Evolutionary conservation across 2,113 vertebrate genomes (phyloP).

Genomic region (Eclectus roratus): DNA sequence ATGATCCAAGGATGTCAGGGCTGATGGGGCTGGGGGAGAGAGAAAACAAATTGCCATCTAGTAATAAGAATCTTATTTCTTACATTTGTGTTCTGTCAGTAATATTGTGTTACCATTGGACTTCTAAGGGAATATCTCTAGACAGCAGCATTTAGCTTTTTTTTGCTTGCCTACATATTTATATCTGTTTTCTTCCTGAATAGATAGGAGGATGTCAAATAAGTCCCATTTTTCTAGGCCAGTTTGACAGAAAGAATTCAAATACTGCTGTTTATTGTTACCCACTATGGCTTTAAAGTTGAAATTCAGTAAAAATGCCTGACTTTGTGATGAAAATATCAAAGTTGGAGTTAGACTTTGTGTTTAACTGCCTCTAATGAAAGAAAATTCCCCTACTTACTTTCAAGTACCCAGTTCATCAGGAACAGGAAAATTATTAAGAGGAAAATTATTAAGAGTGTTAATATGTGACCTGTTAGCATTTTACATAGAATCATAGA

Average conservation of each 20-base stretch:
- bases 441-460: background rate
- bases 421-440: background rate
- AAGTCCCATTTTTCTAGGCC: constrained; percentile 44
- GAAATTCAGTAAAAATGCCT: constrained; percentile 15
- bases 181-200: constrained; percentile 1
- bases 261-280: constrained; percentile 24
- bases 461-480: background rate
- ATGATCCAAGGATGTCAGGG: background rate
- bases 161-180: background rate
- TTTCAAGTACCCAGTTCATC: background rate
- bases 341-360: constrained; percentile 12
- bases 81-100: constrained; percentile 15
- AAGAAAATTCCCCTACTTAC: background rate
- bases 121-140: constrained; percentile 30
- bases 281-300: constrained; percentile 8
- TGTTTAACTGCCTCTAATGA: constrained; percentile 23
- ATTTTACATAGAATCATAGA: background rate
- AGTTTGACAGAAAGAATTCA: constrained; percentile 11
- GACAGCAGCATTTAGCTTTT: constrained; percentile 42
- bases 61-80: background rate
- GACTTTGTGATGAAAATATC: constrained; percentile 22
- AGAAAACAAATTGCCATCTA: background rate
- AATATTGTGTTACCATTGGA: constrained; percentile 23
- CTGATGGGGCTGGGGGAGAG: background rate
- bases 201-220: background rate